Base-by-base conservation (phyloP, 2,888 invertebrate species). In the Macaria liturata region DNA sequence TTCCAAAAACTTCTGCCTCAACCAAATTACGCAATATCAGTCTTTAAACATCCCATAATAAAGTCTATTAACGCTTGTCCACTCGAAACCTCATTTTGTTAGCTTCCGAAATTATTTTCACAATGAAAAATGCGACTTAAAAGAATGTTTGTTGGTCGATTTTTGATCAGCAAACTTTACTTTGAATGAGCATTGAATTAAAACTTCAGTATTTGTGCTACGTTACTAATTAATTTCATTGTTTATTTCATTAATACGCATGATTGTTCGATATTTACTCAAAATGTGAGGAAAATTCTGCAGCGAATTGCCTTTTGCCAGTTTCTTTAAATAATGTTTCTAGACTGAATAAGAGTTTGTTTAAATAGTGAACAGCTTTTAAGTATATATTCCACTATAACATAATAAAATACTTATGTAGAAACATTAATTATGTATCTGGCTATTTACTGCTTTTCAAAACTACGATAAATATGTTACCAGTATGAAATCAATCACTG, bases 161-260 rank as follows among this genome's bases (percentile, higher is more conserved):
- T 86, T 88, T 89, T 71, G 76, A 75, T 78, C 73, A 68, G 59
- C 77, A 72, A 74, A 75, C 65, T 77, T 80, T 62, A 51, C 68
- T 72, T 78, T 84, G 78, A 86, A 84, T 85, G 83, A 76, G 82
- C 86, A 85, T 89, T 89, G 90, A 88, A 90, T 89, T 89, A 88
- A 91, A 90, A 89, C 83, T 88, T 86, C 81, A 78, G 83, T 88
- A 88, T 87, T 88, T 86, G 82, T 82, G 78, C 82, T 83, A 77
- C 80, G 83, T 81, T 83, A 86, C 84, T 88, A 89, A 89, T 90
- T 89, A 86, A 86, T 86, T 89, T 85, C 86, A 88, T 90, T 88
- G 88, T 83, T 86, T 85, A 85, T 82, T 78, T 80, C 75, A 86
- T 83, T 88, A 80, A 81, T 83, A 75, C 66, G 76, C 75, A 76